A percentile compares a stretch with the other conserved stretches of the same genome.
Evolutionary conservation across 2,113 vertebrate species (phyloP).

Genomic region (Melanostigma gelatinosum): DNA sequence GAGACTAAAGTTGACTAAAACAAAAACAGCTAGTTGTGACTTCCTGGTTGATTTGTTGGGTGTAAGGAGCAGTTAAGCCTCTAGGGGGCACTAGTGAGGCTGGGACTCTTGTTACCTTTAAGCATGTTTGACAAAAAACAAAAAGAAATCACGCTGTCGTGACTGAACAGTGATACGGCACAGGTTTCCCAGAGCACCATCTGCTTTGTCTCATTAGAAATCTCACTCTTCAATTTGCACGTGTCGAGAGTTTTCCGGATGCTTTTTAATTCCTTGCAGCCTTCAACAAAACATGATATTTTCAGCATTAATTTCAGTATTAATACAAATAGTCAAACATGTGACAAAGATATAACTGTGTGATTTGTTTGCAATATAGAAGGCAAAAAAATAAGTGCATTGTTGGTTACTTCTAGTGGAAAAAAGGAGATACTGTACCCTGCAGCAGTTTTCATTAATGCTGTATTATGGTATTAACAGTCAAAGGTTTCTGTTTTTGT

Average conservation of each 20-base stretch:
- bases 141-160: background rate
- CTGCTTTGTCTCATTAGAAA: slow-evolving; percentile 56
- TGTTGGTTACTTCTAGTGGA: background rate
- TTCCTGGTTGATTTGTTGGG: background rate
- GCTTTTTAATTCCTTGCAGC: background rate
- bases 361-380: background rate
- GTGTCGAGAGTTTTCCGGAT: background rate
- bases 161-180: slow-evolving; percentile 9
- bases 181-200: slow-evolving; percentile 43
- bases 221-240: slow-evolving; percentile 8
- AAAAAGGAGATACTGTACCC: background rate
- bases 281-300: background rate
- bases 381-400: background rate
- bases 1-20: background rate
- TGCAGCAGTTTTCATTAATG: background rate
- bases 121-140: background rate
- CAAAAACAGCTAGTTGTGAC: too few species aligned
- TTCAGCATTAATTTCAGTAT: background rate
- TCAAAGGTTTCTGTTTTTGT: too few species aligned
- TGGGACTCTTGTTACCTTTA: background rate
- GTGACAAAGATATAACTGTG: background rate
- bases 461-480: background rate
- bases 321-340: background rate
- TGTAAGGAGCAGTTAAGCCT: background rate
- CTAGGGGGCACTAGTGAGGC: background rate